Base-by-base conservation (phyloP, 2,888 invertebrate genomes). In the Smittia sp. region DNA sequence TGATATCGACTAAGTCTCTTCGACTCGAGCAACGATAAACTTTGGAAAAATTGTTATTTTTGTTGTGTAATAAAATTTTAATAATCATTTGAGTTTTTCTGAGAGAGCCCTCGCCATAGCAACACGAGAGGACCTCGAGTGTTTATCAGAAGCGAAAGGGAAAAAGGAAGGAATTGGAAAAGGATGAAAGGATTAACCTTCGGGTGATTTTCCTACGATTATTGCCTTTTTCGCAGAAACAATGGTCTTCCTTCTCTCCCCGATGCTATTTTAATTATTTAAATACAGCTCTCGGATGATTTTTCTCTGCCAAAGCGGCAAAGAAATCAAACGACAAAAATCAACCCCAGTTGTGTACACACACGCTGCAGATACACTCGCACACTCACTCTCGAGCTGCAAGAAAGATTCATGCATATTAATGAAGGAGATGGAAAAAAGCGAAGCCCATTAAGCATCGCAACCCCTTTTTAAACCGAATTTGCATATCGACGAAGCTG, bases 101-200 rank as follows among this genome's bases (percentile, higher is more conserved):
- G 58, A 22, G 58, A 58, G 22, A 58, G 24, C 1, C 25, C 11
- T 69, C 15, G 72, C 18, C 72, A 72, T 72, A 20, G 62, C 39
- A 72, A 62, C 62, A 32, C 52, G 63, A 15, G 27, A 18, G 20
- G 52, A 11, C 58, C 2, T 58, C 58, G 58, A 39, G 41, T 39
- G 41, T 27, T 25, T 52, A 24, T 70, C 27, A 58, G 13, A 39
- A 20, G 18, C 13, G 46, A 52, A 24, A 69, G 7, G 25, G 25
- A 15, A 15, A 27, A 15, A 69, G 20, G 22, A 52, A 54, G 41
- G 54, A 27, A 69, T 22, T 20, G 52, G 32, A 25, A 63, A 63
- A 54, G 69, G 52, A 69, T 69, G 52, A 72, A 72, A 72, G 72
- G 62, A 72, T 72, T 72, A 72, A 72, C 72, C 72, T 72, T 72